A percentile compares a stretch with the other conserved stretches of the same genome.
Evolutionary conservation across 2,113 vertebrate genomes (phyloP).

Genomic region (Smithornis capensis): DNA sequence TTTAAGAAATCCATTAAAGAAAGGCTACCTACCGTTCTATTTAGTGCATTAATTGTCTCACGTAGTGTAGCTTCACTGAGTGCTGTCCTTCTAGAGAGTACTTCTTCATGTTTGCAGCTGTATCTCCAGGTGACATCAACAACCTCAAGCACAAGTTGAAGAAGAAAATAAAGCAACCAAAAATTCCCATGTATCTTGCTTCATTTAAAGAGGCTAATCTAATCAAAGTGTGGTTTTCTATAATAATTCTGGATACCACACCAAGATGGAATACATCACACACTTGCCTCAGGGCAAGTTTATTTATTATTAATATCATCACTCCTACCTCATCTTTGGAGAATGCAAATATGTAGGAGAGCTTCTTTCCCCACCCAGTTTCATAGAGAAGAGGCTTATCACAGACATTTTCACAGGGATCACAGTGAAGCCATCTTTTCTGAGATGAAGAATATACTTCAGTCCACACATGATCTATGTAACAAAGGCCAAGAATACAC

Average conservation of each 20-base stretch:
- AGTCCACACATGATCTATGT: constrained; percentile 96
- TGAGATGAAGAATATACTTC: constrained; percentile 90
- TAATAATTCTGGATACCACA: not conserved
- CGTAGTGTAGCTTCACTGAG: constrained; percentile 86
- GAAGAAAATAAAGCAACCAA: constrained; percentile 10
- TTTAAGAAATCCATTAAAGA: not conserved
- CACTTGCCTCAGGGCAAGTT: not conserved
- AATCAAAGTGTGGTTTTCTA: not conserved
- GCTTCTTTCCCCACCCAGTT: constrained; percentile 93
- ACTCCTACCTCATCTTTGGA: constrained; percentile 92
- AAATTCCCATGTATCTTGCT: not conserved
- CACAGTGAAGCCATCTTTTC: constrained; percentile 94
- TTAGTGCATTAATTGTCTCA: constrained; percentile 84
- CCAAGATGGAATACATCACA: not conserved
- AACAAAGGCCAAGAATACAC: not conserved
- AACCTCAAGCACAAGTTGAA: constrained; percentile 77
- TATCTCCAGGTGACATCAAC: constrained; percentile 98
- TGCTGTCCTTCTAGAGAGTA: constrained; percentile 84
- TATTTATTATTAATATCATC: not conserved
- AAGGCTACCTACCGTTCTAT: constrained; percentile 73
- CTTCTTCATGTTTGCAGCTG: constrained; percentile 91
- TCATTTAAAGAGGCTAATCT: not conserved
- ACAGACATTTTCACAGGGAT: constrained; percentile 90
- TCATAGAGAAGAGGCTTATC: constrained; percentile 97
- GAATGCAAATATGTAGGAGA: constrained; percentile 91